These are phyloP conservation scores for Perdix hodgsoniae DNA, from an alignment of 2,797 vertebrate species.

Conservation along the genomic window DNA sequence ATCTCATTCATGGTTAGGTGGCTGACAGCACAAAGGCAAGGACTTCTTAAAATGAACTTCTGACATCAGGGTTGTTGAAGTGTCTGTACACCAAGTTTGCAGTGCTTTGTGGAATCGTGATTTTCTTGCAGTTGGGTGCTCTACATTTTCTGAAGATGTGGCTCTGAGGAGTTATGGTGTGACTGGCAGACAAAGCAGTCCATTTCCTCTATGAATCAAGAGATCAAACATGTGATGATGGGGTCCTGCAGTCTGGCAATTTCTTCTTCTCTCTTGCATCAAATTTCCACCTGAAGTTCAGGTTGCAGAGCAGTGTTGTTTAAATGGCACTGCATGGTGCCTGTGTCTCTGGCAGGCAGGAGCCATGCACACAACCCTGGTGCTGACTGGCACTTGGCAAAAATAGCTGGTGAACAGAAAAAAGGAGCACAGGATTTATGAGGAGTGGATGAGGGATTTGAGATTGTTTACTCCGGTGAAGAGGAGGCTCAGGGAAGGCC, in stretches of 20 bases:
- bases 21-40: not conserved
- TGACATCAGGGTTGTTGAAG: not conserved
- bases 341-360: not conserved
- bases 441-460: too few relatives aligned
- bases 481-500: too few relatives aligned
- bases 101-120: accelerated
- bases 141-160: not conserved
- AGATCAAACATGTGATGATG: not conserved
- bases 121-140: not conserved
- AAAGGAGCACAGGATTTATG: too few relatives aligned
- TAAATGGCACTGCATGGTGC: accelerated
- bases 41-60: not conserved
- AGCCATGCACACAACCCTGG: not conserved
- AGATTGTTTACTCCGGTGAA: too few relatives aligned
- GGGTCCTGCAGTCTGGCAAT: not conserved
- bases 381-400: not conserved
- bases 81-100: not conserved
- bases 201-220: not conserved
- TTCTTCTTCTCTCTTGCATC: not conserved
- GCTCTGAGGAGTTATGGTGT: not conserved
- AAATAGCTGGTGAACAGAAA: not conserved
- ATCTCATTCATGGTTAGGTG: not conserved
- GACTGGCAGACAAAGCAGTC: not conserved
- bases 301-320: not conserved
- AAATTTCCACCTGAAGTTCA: not conserved